phyloP scores from a whole-genome alignment of 2,113 vertebrate genomes.

The Athene noctua region DNA sequence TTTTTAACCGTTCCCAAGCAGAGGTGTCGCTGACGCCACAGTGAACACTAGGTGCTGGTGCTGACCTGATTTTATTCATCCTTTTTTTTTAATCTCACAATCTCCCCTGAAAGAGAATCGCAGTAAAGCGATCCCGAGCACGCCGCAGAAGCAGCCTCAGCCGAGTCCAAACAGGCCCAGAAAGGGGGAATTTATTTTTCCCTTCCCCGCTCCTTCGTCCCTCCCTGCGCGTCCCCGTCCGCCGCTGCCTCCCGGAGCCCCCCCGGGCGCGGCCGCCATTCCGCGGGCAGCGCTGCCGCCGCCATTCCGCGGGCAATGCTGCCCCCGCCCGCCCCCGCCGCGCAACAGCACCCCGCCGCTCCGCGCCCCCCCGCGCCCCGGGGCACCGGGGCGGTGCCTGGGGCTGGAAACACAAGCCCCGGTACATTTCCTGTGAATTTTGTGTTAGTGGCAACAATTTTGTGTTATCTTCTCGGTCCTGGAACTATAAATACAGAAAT shows the following conservation, averaged over 20 bases:
- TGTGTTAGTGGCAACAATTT: not conserved
- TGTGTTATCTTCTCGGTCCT: not conserved
- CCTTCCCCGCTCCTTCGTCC: fast-evolving
- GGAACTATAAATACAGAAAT: not conserved
- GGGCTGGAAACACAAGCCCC: not conserved
- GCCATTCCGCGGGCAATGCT: slow-evolving; percentile 56
- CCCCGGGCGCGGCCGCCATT: not conserved
- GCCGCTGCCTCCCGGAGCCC: not conserved
- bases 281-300: slow-evolving; percentile 47
- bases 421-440: not conserved
- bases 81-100: not conserved
- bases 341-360: not conserved
- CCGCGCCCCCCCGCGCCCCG: not conserved
- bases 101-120: not conserved
- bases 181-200: too few relatives aligned
- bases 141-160: not conserved
- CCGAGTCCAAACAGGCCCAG: not conserved
- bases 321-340: slow-evolving; percentile 10
- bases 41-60: not conserved
- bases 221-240: too few relatives aligned
- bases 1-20: not conserved
- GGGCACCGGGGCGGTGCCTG: not conserved
- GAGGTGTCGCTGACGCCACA: not conserved
- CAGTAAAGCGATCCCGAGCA: too few relatives aligned
- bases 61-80: not conserved